phyloP scores from a whole-genome alignment of 2,888 invertebrate genomes.

The Meta bourneti region DNA sequence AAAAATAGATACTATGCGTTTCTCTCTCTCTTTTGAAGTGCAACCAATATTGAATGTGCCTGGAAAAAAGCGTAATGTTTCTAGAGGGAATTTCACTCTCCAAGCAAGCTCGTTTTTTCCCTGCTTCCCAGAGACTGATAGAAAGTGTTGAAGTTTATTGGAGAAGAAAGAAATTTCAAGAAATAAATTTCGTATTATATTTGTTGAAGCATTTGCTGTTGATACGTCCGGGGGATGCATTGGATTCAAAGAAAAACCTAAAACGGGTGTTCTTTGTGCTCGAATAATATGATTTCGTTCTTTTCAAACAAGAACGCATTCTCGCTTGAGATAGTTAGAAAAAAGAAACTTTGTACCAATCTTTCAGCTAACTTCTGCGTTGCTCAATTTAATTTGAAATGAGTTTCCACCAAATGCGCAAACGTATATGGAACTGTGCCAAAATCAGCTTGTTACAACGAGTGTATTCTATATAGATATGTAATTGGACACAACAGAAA shows the following conservation, averaged over 20 bases:
- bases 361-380: too few species aligned
- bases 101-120: neutral
- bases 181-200: neutral
- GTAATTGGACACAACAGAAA: too few species aligned
- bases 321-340: too few species aligned
- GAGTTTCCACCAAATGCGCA: too few species aligned
- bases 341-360: too few species aligned
- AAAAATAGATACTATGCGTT: neutral
- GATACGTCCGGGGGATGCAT: neutral
- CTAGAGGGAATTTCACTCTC: neutral
- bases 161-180: neutral
- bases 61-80: neutral
- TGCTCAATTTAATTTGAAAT: too few species aligned
- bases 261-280: neutral
- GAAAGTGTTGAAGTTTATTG: slow-evolving; percentile 10
- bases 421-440: too few species aligned
- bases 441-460: too few species aligned
- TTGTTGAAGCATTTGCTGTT: neutral
- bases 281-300: too few species aligned
- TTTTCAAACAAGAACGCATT: too few species aligned
- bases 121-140: neutral
- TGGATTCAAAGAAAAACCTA: neutral
- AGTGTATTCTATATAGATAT: too few species aligned
- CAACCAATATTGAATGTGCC: neutral
- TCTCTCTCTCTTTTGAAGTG: neutral